Conservation (phyloP, 1,140 invertebrate species). For the Scaptodrosophila lebanonensis region DNA sequence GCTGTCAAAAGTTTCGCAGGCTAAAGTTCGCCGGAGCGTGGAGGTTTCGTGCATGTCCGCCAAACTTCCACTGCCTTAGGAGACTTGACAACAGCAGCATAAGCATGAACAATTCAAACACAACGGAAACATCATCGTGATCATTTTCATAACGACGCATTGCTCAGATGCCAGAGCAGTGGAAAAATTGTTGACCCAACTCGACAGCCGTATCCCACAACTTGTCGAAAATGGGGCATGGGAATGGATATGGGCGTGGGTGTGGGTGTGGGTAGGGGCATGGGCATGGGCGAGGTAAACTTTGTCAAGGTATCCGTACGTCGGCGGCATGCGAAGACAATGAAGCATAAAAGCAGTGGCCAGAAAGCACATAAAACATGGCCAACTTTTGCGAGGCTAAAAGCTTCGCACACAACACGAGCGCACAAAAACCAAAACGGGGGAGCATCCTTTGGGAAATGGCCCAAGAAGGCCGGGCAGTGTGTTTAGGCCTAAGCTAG, state of each 20-base stretch:
- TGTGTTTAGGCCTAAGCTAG: not conserved
- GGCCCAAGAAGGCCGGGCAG: conserved; percentile 3
- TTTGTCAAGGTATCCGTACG: not conserved
- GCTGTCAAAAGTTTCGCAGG: conserved; percentile 27
- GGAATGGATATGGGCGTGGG: too few relatives aligned
- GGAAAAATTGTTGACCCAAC: conserved; percentile 65
- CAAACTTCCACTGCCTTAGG: conserved; percentile 15
- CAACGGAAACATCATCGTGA: conserved; percentile 24
- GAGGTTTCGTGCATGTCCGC: conserved; percentile 35
- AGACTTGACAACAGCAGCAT: conserved; percentile 12
- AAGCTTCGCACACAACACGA: conserved; percentile 53
- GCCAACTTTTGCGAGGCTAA: conserved; percentile 58
- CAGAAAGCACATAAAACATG: conserved; percentile 22
- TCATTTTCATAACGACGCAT: conserved; percentile 51
- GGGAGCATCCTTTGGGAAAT: conserved; percentile 52
- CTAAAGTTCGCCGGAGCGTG: conserved; percentile 17
- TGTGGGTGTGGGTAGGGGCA: too few relatives aligned
- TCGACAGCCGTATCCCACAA: conserved; percentile 16
- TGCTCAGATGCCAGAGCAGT: conserved; percentile 55
- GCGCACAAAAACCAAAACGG: conserved; percentile 4
- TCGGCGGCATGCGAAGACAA: conserved; percentile 40
- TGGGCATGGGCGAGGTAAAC: too few relatives aligned
- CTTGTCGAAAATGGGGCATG: too few relatives aligned
- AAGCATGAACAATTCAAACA: too few relatives aligned
- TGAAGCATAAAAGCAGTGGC: conserved; percentile 32